Evolutionary conservation across 2,888 invertebrate species (phyloP).

Genomic region (Cerastoderma edule): DNA sequence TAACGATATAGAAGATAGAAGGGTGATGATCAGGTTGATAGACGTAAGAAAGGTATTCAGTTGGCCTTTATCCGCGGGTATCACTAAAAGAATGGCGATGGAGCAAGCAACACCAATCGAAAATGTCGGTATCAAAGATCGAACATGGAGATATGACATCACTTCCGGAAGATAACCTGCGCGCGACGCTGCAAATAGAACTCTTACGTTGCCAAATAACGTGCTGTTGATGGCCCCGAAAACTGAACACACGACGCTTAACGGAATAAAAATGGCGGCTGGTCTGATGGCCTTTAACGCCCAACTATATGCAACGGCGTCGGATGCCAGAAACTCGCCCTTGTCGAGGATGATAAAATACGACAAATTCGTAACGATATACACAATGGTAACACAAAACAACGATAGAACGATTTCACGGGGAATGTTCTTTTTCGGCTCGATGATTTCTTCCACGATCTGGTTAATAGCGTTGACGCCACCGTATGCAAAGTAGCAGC

Average conservation of each 20-base stretch:
- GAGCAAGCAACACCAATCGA: no score
- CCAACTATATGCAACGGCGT: conserved; percentile 47
- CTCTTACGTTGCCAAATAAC: conserved; percentile 30
- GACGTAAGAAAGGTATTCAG: no score
- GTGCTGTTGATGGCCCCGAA: conserved; percentile 40
- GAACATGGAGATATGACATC: conserved; percentile 41
- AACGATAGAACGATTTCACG: conserved; percentile 39
- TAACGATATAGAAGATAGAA: no score
- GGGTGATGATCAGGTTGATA: no score
- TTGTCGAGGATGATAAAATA: no score
- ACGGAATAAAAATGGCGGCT: conserved; percentile 35
- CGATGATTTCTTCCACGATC: conserved; percentile 41
- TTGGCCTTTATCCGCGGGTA: no score
- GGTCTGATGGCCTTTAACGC: conserved; percentile 23
- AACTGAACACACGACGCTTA: conserved; percentile 39
- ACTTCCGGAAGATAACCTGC: conserved; percentile 46
- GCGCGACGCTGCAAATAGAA: conserved; percentile 50
- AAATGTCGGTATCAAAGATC: conserved; percentile 31
- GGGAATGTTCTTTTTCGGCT: no score
- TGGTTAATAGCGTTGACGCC: conserved; percentile 32
- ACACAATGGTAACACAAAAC: conserved; percentile 32
- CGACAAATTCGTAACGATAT: conserved; percentile 39
- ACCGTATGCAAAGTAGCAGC: conserved; percentile 43
- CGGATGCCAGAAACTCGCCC: conserved; percentile 30
- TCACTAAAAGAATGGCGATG: no score